These are phyloP conservation scores for Eulemur macaco DNA, from an alignment of 2,113 vertebrate species.

Conservation along the genomic window DNA sequence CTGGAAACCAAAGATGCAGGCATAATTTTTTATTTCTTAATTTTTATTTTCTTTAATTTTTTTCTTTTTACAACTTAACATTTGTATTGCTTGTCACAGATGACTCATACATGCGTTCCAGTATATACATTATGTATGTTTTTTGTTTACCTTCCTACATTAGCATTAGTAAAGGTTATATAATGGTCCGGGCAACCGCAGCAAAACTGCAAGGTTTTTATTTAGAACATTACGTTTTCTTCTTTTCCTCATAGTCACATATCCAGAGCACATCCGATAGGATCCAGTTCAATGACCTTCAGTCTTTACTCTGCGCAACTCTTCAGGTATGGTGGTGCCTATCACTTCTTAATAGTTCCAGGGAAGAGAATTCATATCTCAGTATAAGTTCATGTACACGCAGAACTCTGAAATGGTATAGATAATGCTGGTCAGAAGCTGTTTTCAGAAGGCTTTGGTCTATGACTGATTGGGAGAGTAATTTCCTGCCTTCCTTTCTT, in stretches of 20 bases:
- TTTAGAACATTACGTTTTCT: neutral
- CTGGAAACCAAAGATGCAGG: too few relatives aligned
- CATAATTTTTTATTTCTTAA: too few relatives aligned
- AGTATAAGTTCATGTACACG: neutral
- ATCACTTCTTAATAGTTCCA: fast-evolving
- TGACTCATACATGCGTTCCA: neutral
- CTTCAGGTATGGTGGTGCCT: slow-evolving; percentile 89
- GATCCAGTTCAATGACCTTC: slow-evolving; percentile 99
- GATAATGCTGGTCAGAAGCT: neutral
- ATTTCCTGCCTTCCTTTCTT: neutral
- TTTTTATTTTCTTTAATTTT: too few relatives aligned
- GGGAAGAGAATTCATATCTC: neutral
- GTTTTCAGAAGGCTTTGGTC: neutral
- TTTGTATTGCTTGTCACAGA: neutral
- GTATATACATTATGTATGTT: neutral
- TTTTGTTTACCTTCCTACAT: neutral
- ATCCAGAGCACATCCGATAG: slow-evolving; percentile 99
- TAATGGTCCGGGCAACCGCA: neutral
- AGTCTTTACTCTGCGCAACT: slow-evolving; percentile 97
- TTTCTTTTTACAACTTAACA: neutral
- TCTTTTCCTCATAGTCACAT: slow-evolving; percentile 88
- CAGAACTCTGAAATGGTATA: neutral
- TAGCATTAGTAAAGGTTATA: neutral
- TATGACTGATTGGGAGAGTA: neutral
- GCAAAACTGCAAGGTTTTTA: neutral